Evolutionary conservation across 2,888 invertebrate species (phyloP).

Genomic region (Tethea ocularis): DNA sequence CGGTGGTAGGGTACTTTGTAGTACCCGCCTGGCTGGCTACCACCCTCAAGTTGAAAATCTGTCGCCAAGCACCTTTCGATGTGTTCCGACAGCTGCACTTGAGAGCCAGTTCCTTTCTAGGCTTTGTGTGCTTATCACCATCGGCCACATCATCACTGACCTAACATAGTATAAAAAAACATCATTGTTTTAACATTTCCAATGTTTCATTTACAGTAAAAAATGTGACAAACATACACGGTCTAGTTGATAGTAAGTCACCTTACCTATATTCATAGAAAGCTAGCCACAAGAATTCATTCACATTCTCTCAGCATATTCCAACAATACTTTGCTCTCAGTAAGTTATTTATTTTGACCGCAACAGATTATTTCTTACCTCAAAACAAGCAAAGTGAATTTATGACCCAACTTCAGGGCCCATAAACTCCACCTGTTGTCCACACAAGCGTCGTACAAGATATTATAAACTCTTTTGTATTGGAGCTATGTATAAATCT

Average conservation of each 20-base stretch:
- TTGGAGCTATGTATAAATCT: constrained; percentile 12
- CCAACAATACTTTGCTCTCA: not conserved
- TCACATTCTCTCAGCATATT: not conserved
- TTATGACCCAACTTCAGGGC: constrained; percentile 29
- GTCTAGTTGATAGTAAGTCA: no score
- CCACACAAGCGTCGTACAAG: constrained; percentile 18
- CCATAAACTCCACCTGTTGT: constrained; percentile 41
- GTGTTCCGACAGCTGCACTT: no score
- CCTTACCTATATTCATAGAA: not conserved
- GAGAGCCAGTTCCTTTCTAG: no score
- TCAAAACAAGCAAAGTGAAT: constrained; percentile 26
- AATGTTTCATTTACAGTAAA: not conserved
- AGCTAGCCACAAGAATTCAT: not conserved
- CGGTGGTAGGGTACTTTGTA: no score
- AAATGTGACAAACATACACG: no score
- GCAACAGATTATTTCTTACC: constrained; percentile 17
- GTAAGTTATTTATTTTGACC: constrained; percentile 16
- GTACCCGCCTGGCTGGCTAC: no score
- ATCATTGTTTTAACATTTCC: no score
- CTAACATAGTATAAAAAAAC: no score
- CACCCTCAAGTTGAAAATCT: no score
- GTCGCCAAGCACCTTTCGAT: no score
- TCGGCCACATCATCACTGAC: no score
- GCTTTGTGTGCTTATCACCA: no score
- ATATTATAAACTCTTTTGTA: constrained; percentile 40